These are phyloP conservation scores for Montipora cactus DNA, from an alignment of 64 coral and sea anemone genomes.

Conservation along the genomic window DNA sequence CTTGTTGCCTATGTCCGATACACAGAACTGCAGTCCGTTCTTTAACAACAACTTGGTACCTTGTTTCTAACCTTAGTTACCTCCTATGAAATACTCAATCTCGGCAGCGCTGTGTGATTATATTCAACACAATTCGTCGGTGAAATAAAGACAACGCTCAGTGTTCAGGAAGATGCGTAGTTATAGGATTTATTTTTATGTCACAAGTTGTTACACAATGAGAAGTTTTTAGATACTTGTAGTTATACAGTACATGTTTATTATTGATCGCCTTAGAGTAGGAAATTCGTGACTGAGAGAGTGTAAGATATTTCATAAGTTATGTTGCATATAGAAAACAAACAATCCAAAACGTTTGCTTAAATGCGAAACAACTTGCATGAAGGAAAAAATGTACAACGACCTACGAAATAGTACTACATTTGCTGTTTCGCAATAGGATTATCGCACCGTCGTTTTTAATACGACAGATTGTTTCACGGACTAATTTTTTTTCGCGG, in stretches of 20 bases:
- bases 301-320: neutral
- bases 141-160: neutral
- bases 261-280: neutral
- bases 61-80: neutral
- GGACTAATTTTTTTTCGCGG: no score
- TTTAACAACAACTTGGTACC: constrained; percentile 33
- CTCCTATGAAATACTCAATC: neutral
- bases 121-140: neutral
- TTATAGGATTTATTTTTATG: constrained; percentile 40
- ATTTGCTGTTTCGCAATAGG: constrained; percentile 26
- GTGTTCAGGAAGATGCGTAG: neutral
- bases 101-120: neutral
- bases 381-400: neutral
- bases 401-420: neutral
- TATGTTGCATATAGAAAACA: neutral
- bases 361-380: neutral
- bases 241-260: neutral
- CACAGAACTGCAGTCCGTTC: neutral
- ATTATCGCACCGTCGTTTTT: neutral
- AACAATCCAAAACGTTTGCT: neutral
- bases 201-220: neutral
- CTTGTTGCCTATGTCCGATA: neutral
- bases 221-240: constrained; percentile 10
- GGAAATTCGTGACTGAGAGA: no score
- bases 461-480: neutral